Evolutionary conservation across 2,888 invertebrate species (phyloP).

Genomic region (Ophion ellenae): DNA sequence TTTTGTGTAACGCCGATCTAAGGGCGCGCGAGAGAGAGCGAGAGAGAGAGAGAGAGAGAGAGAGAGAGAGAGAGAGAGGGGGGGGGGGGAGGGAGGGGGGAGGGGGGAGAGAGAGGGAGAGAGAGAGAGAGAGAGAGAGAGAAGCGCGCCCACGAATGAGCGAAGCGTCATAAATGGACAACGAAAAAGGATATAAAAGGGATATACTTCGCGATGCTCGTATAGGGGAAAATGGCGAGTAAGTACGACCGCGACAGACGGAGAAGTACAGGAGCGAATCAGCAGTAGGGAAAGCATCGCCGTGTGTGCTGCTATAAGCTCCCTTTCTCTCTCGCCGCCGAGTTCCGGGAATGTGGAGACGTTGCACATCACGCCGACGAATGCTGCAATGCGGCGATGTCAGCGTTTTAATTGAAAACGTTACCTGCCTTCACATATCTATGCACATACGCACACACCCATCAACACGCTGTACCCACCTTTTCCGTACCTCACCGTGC

Average conservation of each 20-base stretch:
- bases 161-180: conserved; percentile 59
- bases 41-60: neutral
- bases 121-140: conserved; percentile 2
- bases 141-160: conserved; percentile 50
- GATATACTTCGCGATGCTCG: conserved; percentile 63
- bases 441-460: conserved; percentile 36
- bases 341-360: conserved; percentile 66
- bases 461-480: conserved; percentile 24
- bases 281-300: conserved; percentile 49
- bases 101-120: conserved; percentile 16
- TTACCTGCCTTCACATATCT: conserved; percentile 52
- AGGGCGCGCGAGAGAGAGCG: neutral
- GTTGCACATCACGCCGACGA: conserved; percentile 69
- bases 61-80: too few relatives aligned
- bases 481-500: conserved; percentile 18
- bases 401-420: conserved; percentile 78
- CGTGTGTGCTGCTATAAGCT: conserved; percentile 42
- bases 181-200: conserved; percentile 57
- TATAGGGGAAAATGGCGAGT: conserved; percentile 61
- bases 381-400: conserved; percentile 77
- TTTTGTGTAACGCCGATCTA: conserved; percentile 44
- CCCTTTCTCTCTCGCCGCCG: conserved; percentile 42
- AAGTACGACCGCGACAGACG: conserved; percentile 57
- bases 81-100: too few relatives aligned
- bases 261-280: conserved; percentile 51